A percentile compares a stretch with the other conserved stretches of the same genome.
These are phyloP conservation scores for Tetraneura akinire DNA, from an alignment of 1,140 invertebrate species.

Conservation along the genomic window DNA sequence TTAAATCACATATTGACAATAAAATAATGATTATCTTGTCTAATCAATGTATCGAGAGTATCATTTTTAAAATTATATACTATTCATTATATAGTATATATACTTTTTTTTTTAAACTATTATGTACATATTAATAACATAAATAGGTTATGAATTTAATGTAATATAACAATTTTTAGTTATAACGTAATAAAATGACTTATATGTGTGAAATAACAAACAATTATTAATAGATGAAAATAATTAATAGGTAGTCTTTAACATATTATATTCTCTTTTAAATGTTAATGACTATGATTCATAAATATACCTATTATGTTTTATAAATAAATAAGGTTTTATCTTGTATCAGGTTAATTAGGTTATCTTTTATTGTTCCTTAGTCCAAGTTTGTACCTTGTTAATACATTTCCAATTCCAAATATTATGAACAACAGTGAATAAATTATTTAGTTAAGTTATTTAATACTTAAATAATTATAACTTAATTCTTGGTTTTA, in stretches of 20 bases:
- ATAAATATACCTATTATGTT: not conserved
- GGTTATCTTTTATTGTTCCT: slow-evolving; percentile 35
- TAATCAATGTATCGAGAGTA: too few species aligned
- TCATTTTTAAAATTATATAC: too few species aligned
- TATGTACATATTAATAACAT: too few species aligned
- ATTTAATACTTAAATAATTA: not conserved
- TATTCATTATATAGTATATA: too few species aligned
- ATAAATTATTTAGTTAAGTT: too few species aligned
- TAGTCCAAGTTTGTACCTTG: not conserved
- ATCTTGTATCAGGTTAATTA: not conserved
- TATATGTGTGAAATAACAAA: not conserved
- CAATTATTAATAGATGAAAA: not conserved
- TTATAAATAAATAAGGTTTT: slow-evolving; percentile 2
- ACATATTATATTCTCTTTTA: not conserved
- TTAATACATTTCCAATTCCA: not conserved
- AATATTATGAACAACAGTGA: not conserved
- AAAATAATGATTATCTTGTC: too few species aligned
- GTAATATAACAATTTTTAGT: not conserved
- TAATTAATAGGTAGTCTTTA: not conserved
- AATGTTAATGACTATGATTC: not conserved
- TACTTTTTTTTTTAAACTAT: too few species aligned
- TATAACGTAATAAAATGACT: not conserved
- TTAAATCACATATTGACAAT: too few species aligned
- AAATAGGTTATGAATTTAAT: too few species aligned
- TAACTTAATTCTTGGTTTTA: not conserved